These are phyloP conservation scores for Cyanoramphus novaezelandiae DNA, from an alignment of 2,113 vertebrate species.

Conservation along the genomic window DNA sequence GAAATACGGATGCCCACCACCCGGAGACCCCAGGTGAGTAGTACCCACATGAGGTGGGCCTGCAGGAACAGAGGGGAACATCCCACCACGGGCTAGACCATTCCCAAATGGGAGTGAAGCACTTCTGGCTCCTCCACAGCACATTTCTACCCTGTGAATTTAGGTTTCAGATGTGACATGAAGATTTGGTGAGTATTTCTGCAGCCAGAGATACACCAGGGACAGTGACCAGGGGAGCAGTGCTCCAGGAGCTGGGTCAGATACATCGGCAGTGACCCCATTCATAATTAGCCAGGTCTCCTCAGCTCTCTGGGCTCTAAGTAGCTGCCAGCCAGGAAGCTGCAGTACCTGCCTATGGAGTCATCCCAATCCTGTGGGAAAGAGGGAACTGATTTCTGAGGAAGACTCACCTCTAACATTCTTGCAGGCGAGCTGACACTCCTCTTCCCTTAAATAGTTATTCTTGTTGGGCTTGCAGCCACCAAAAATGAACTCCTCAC, in stretches of 20 bases:
- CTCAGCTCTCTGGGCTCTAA: neutral
- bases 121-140: neutral
- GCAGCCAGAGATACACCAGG: neutral
- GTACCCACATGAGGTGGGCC: rapidly evolving
- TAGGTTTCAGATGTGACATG: neutral
- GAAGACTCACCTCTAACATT: conserved; percentile 70
- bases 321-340: neutral
- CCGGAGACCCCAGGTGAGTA: neutral
- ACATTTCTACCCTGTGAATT: neutral
- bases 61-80: neutral
- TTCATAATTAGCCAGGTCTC: neutral
- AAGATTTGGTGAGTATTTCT: neutral
- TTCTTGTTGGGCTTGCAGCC: conserved; percentile 92
- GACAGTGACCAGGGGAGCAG: neutral
- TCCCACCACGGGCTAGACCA: neutral
- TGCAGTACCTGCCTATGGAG: neutral
- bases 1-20: neutral
- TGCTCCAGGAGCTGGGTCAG: neutral
- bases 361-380: neutral
- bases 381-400: neutral
- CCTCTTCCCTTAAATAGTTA: conserved; percentile 84
- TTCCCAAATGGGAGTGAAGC: neutral
- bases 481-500: conserved; percentile 85
- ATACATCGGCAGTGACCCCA: rapidly evolving
- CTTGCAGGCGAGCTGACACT: conserved; percentile 85